Evolutionary conservation across 1,140 invertebrate species (phyloP).

Genomic region (Megalopta genalis): DNA sequence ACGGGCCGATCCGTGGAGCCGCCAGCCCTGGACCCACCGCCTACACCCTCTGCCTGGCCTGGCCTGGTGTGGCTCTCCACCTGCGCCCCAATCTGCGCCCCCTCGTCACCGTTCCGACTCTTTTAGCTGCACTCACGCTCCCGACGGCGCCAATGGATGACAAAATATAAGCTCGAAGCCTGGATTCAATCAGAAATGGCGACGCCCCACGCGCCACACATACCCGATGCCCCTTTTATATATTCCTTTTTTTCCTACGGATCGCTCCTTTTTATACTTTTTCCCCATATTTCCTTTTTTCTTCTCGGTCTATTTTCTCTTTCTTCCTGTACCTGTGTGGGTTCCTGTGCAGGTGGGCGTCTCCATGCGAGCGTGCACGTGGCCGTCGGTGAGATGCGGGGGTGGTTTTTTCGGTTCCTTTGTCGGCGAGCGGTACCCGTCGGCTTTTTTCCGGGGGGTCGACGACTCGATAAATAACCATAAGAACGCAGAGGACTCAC

Average conservation of each 20-base stretch:
- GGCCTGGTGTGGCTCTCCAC: slow-evolving; percentile 28
- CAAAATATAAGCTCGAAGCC: slow-evolving; percentile 72
- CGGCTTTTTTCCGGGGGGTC: slow-evolving; percentile 54
- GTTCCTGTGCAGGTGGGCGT: too few relatives aligned
- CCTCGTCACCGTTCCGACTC: slow-evolving; percentile 65
- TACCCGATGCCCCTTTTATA: slow-evolving; percentile 56
- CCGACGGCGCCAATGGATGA: slow-evolving; percentile 70
- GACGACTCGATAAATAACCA: slow-evolving; percentile 72
- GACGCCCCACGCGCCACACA: slow-evolving; percentile 65
- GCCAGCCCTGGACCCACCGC: slow-evolving; percentile 36
- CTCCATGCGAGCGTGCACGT: too few relatives aligned
- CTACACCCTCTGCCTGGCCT: slow-evolving; percentile 15
- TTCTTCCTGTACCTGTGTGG: background rate
- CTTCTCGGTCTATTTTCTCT: slow-evolving; percentile 2
- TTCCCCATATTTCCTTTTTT: background rate
- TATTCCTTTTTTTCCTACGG: background rate
- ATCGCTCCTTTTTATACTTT: too few relatives aligned
- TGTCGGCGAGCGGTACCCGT: slow-evolving; percentile 54
- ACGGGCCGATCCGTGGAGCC: slow-evolving; percentile 49
- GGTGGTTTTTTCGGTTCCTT: slow-evolving; percentile 44
- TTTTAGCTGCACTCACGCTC: slow-evolving; percentile 68
- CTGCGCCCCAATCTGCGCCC: slow-evolving; percentile 51
- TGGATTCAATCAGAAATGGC: slow-evolving; percentile 75
- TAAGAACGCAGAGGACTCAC: slow-evolving; percentile 68
- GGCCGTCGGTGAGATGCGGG: too few relatives aligned